Conservation (phyloP, 2,113 vertebrate genomes). For the Argyrosomus japonicus region DNA sequence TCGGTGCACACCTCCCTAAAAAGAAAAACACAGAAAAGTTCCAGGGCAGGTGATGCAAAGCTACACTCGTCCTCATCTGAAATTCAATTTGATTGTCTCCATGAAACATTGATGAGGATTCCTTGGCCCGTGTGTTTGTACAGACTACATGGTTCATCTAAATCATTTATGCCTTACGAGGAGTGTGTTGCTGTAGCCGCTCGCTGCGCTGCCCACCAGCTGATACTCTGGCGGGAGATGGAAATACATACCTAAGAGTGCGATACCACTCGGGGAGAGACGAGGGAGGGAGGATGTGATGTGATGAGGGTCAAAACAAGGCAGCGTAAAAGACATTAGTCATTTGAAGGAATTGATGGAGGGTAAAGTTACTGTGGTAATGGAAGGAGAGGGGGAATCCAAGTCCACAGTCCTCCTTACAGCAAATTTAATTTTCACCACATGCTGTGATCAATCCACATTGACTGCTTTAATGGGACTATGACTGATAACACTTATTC, state of each 20-base stretch:
- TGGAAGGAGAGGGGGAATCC: constrained; percentile 26
- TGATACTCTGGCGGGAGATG: constrained; percentile 21
- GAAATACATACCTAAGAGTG: constrained; percentile 20
- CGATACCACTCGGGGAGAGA: background rate
- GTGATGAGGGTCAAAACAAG: constrained; percentile 35
- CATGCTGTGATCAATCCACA: constrained; percentile 52
- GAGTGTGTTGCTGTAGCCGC: background rate
- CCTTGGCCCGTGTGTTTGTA: constrained; percentile 64
- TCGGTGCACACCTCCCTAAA: background rate
- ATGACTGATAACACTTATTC: constrained; percentile 35
- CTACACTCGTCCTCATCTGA: constrained; percentile 47
- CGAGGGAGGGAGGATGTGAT: background rate
- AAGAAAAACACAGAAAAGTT: background rate
- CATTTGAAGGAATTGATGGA: constrained; percentile 49
- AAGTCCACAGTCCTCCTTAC: constrained; percentile 23
- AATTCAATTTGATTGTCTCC: constrained; percentile 73
- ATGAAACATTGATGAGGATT: constrained; percentile 74
- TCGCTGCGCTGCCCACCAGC: constrained; percentile 49
- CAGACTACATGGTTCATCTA: constrained; percentile 53
- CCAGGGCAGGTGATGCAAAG: constrained; percentile 56
- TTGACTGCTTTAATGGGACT: constrained; percentile 40
- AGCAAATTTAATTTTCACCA: constrained; percentile 50
- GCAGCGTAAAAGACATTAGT: constrained; percentile 40
- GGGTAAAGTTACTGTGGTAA: constrained; percentile 41
- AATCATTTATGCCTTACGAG: constrained; percentile 69